Conservation (phyloP, 2,797 vertebrate species). For the Rhinoraja longicauda region DNA sequence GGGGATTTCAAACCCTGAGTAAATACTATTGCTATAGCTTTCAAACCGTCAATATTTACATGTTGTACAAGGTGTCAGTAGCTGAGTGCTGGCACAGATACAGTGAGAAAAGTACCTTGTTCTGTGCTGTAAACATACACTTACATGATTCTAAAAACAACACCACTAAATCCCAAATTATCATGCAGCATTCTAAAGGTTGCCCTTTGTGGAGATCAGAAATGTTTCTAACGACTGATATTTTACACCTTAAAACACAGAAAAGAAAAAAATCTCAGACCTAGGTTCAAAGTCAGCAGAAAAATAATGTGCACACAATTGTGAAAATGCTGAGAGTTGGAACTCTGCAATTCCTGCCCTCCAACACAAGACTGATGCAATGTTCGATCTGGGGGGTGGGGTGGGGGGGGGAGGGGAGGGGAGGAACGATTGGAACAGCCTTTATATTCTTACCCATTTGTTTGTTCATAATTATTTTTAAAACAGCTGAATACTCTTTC, state of each 20-base stretch:
- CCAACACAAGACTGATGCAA: not conserved
- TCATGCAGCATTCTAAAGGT: not conserved
- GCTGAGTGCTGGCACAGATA: not conserved
- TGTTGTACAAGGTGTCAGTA: not conserved
- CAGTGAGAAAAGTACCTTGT: not conserved
- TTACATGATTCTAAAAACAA: not conserved
- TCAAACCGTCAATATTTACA: constrained; percentile 26
- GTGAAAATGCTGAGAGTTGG: not conserved
- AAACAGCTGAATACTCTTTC: not conserved
- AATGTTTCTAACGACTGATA: not conserved
- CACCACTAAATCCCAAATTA: not conserved
- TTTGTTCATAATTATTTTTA: not conserved
- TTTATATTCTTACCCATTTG: not conserved
- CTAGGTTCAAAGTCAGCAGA: not conserved
- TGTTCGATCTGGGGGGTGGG: not conserved
- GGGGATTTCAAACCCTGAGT: constrained; percentile 17
- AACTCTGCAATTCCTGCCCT: not conserved
- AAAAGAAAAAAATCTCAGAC: not conserved
- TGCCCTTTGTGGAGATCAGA: not conserved
- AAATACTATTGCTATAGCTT: not conserved
- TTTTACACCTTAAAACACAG: not conserved
- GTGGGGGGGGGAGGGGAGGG: too few relatives aligned
- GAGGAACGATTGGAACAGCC: not conserved
- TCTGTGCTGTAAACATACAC: not conserved
- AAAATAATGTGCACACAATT: not conserved